A percentile compares a stretch with the other conserved stretches of the same genome.
phyloP scores from a whole-genome alignment of 2,888 invertebrate genomes.

The Drosophila meridionalis region DNA sequence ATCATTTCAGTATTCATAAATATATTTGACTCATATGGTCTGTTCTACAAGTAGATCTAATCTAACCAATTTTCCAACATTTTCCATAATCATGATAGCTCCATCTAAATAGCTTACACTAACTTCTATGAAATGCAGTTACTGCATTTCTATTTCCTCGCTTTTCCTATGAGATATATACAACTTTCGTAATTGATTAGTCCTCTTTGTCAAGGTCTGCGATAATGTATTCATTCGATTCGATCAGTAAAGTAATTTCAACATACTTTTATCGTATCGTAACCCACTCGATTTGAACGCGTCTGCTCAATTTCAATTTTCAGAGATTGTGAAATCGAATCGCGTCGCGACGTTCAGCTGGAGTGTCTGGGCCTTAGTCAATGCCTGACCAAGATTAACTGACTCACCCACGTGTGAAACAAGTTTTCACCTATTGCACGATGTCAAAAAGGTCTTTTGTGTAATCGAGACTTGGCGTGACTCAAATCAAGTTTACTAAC shows the following conservation, averaged over 20 bases:
- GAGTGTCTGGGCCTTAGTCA: slow-evolving; percentile 18
- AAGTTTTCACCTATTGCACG: slow-evolving; percentile 49
- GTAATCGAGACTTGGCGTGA: slow-evolving; percentile 48
- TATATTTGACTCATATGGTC: not conserved
- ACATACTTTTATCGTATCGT: slow-evolving; percentile 22
- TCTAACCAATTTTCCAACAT: not conserved
- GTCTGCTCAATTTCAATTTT: slow-evolving; percentile 64
- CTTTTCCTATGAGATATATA: not conserved
- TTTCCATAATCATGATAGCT: not conserved
- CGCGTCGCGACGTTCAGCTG: slow-evolving; percentile 16
- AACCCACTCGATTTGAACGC: slow-evolving; percentile 42
- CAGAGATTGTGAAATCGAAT: slow-evolving; percentile 71
- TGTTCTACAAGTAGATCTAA: not conserved
- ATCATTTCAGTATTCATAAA: not conserved
- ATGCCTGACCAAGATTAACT: slow-evolving; percentile 28
- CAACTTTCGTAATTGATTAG: not conserved
- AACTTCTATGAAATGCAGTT: not conserved
- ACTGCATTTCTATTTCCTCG: not conserved
- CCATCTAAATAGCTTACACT: not conserved
- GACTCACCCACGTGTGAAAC: slow-evolving; percentile 57
- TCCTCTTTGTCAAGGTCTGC: not conserved
- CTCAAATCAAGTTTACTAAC: slow-evolving; percentile 27
- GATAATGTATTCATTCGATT: slow-evolving; percentile 7
- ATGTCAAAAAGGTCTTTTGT: slow-evolving; percentile 39
- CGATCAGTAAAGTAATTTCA: slow-evolving; percentile 23